phyloP scores from a whole-genome alignment of 2,113 vertebrate species.

The Lycaon pictus region DNA sequence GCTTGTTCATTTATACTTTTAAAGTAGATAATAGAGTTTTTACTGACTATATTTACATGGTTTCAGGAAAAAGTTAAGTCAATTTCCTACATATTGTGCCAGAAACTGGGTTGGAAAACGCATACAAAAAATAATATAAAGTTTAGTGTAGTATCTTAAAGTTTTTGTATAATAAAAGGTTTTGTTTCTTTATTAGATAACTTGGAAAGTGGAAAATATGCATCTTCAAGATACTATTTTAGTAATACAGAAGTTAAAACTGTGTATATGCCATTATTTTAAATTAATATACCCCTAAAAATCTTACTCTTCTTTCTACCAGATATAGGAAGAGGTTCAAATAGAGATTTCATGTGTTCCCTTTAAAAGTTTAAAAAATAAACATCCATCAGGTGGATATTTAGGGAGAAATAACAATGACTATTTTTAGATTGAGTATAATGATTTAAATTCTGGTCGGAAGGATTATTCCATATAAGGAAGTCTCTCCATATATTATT shows the following conservation, averaged over 20 bases:
- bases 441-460: conserved; percentile 1
- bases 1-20: conserved; percentile 7
- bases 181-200: conserved; percentile 37
- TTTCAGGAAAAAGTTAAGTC: conserved; percentile 44
- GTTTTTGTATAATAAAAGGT: not conserved
- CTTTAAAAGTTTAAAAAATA: conserved; percentile 46
- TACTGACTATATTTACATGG: conserved; percentile 13
- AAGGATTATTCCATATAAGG: not conserved
- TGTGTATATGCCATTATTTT: not conserved
- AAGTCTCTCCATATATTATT: not conserved
- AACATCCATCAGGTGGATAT: not conserved
- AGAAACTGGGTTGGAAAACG: conserved; percentile 51
- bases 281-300: not conserved
- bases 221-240: conserved; percentile 40
- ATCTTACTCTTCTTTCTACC: not conserved
- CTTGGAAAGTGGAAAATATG: conserved; percentile 27
- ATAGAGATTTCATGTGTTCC: not conserved
- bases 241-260: conserved; percentile 29
- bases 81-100: not conserved
- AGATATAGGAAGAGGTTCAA: not conserved
- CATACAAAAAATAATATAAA: conserved; percentile 26
- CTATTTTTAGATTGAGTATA: not conserved
- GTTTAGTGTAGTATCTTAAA: not conserved
- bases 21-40: not conserved
- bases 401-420: not conserved